Base-by-base conservation (phyloP, 2,888 invertebrate species). In the Drosophila flavopinicola region DNA sequence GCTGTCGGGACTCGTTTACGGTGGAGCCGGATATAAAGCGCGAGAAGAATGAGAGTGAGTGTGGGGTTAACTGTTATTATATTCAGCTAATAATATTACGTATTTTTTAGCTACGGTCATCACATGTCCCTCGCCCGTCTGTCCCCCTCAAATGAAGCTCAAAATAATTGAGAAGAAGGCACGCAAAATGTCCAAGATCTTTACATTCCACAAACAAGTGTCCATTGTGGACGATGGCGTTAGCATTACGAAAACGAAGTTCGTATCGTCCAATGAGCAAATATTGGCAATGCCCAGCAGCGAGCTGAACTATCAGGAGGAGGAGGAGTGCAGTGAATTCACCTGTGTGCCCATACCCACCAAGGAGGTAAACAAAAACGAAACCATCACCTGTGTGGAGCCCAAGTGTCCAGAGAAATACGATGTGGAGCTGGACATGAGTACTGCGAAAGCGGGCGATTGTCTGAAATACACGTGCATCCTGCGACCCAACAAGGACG, bases 401-500 rank as follows among this genome's bases (percentile, higher is more conserved):
- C 90, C 90, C 20, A 89, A 90, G 57, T 96, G 95, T 76, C 95
- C 94, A 0, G 90, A 92, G 0, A 92, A 92, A 1, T 95, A 94
- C 87, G 90, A 92, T 6, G 90, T 94, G 1, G 92, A 92, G 45
- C 79, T 93, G 61, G 93, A 94, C 29, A 88, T 88, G 63, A 88
- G 90, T 2, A 67, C 69, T 9, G 67, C 87, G 20, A 89, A 89
- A 49, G 78, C 88, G 1, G 88, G 91, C n/a, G 91, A 91, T 38
- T 94, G 94, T 58, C 78, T 72, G 38, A 93, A 93, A 66, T 95
- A 94, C 88, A 92, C 92, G 0, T 95, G 95, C 82, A 92, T 93
- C 38, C 94, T 94, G 1, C 93, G 93, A 0, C 93, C 93, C 0
- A 93, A 93, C 32, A 93, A 93, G 0, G 94, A 94, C 58, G 93